A percentile compares a stretch with the other conserved stretches of the same genome.
These are phyloP conservation scores for Camponotus vicinus DNA, from an alignment of 1,140 invertebrate genomes.

Conservation along the genomic window DNA sequence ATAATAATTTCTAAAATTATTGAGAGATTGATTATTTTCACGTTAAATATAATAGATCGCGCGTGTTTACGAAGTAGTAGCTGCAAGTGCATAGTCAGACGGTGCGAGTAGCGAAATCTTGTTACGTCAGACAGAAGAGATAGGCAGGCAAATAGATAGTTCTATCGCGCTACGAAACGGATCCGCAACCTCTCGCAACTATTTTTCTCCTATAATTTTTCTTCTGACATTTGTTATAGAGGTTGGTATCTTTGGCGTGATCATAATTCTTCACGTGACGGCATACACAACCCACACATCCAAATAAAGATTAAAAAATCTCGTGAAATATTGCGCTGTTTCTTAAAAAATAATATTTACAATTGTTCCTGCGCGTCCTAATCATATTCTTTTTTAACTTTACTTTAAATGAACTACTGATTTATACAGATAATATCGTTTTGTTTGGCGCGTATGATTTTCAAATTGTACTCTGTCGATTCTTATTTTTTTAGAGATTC, in stretches of 20 bases:
- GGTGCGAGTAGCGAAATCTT: slow-evolving; percentile 43
- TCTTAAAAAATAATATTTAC: slow-evolving; percentile 15
- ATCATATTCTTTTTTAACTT: not conserved
- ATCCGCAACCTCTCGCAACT: slow-evolving; percentile 29
- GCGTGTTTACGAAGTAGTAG: slow-evolving; percentile 43
- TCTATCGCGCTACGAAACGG: slow-evolving; percentile 10
- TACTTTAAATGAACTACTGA: not conserved
- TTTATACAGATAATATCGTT: not conserved
- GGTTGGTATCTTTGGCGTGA: slow-evolving; percentile 35
- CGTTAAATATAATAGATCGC: slow-evolving; percentile 14
- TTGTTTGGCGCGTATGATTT: not conserved
- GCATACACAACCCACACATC: not conserved
- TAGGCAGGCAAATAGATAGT: slow-evolving; percentile 49
- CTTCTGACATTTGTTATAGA: slow-evolving; percentile 32
- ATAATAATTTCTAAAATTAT: slow-evolving; percentile 10
- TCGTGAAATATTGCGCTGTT: slow-evolving; percentile 13
- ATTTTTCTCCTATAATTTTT: slow-evolving; percentile 53
- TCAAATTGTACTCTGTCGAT: not conserved
- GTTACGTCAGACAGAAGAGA: slow-evolving; percentile 48
- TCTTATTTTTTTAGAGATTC: not conserved
- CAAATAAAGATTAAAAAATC: slow-evolving; percentile 28
- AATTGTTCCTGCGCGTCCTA: slow-evolving; percentile 1
- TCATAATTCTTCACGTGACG: slow-evolving; percentile 34
- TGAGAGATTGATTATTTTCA: not conserved
- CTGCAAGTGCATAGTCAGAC: slow-evolving; percentile 35